A percentile compares a stretch with the other conserved stretches of the same genome.
These are phyloP conservation scores for Phrixothrix hirtus DNA, from an alignment of 2,888 invertebrate species.

Conservation along the genomic window DNA sequence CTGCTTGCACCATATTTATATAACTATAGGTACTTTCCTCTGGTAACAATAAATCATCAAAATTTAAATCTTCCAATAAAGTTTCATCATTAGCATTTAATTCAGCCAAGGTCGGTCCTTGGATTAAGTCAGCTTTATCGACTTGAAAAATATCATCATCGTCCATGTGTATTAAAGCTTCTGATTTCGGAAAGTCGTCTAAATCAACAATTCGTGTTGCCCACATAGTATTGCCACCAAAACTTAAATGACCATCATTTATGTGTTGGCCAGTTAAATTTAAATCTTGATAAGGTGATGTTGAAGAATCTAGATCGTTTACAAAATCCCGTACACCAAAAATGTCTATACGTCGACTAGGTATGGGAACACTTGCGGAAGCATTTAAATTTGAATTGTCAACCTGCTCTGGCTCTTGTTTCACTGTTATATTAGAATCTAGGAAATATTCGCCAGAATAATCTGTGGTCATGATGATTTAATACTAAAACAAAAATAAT, in stretches of 20 bases:
- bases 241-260: constrained; percentile 44
- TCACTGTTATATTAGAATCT: constrained; percentile 65
- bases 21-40: constrained; percentile 66
- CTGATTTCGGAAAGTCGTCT: constrained; percentile 55
- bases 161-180: constrained; percentile 74
- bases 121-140: constrained; percentile 83
- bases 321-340: constrained; percentile 59
- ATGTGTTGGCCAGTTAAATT: constrained; percentile 47
- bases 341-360: constrained; percentile 58
- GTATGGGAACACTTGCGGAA: constrained; percentile 68
- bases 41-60: constrained; percentile 79
- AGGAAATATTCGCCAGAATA: constrained; percentile 67
- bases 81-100: constrained; percentile 84
- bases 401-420: constrained; percentile 62
- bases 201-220: constrained; percentile 49
- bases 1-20: constrained; percentile 40
- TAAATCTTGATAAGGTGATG: constrained; percentile 60
- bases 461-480: constrained; percentile 60
- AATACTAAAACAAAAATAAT: constrained; percentile 3
- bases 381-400: constrained; percentile 54
- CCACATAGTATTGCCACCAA: constrained; percentile 47
- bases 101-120: constrained; percentile 81
- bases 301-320: constrained; percentile 61
- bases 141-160: constrained; percentile 90
- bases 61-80: constrained; percentile 80